These are phyloP conservation scores for Callosobruchus maculatus DNA, from an alignment of 2,888 invertebrate species.

Conservation along the genomic window DNA sequence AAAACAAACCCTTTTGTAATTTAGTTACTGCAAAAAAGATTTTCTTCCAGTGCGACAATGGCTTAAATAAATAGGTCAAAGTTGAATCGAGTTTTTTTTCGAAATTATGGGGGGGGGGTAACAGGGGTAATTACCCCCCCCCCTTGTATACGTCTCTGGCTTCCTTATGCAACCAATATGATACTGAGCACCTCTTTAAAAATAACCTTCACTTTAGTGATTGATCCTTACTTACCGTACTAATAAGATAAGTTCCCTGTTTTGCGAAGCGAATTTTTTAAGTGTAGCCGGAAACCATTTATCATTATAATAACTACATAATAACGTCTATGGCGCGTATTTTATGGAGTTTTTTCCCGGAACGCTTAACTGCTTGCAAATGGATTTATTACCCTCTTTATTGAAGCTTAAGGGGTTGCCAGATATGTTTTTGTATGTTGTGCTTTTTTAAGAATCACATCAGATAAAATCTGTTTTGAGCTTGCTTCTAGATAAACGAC, in stretches of 20 bases:
- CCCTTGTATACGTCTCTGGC: too few relatives aligned
- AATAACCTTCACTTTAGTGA: not conserved
- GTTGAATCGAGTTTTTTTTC: too few relatives aligned
- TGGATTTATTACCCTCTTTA: conserved; percentile 3
- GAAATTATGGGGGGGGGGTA: too few relatives aligned
- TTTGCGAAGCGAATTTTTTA: conserved; percentile 36
- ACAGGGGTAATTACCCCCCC: too few relatives aligned
- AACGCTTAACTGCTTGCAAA: conserved; percentile 5
- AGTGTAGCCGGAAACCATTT: conserved; percentile 35
- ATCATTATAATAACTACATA: conserved; percentile 44
- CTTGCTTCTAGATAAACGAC: too few relatives aligned
- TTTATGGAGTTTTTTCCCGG: not conserved
- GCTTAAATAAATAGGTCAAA: too few relatives aligned
- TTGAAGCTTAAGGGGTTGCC: not conserved
- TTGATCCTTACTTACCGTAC: not conserved
- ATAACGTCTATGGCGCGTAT: conserved; percentile 31
- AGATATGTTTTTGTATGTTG: not conserved
- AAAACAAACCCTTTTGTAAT: too few relatives aligned
- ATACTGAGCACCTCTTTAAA: too few relatives aligned
- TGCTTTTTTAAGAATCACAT: not conserved
- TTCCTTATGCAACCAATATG: too few relatives aligned
- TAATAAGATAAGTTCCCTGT: conserved; percentile 34
- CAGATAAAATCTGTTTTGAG: too few relatives aligned
- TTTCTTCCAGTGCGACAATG: too few relatives aligned
- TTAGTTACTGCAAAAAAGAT: too few relatives aligned